Base-by-base conservation (phyloP, 1,140 invertebrate genomes). In the Vollenhovia emeryi region DNA sequence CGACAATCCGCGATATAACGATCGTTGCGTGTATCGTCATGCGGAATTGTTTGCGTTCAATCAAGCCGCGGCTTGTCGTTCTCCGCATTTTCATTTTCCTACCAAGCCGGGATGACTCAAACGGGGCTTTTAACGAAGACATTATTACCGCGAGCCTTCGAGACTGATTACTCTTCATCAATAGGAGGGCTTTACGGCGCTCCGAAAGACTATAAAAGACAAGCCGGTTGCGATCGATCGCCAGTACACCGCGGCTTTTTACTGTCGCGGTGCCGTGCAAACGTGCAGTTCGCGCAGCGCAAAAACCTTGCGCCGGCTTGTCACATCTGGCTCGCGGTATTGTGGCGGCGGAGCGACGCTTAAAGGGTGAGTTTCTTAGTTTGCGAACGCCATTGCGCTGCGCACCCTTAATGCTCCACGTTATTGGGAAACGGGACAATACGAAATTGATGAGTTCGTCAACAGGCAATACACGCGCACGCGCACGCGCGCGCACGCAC, bases 81-180 rank as follows among this genome's bases (percentile, higher is more conserved):
- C 57, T 48, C 27, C 40, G 48, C 52, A 71, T 82, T 73, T 82
- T 82, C 78, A 82, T 73, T 82, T 73, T 57, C 30, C 62, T 79
- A 11, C 15, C n/a, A n/a, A 30, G 59, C 13, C 30, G 21, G 48
- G 50, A 71, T 57, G 78, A 59, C 24, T 71, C 78, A 82, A 82
- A 15, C 78, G 78, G n/a, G 50, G 36, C 78, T 82, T 57, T 71
- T 82, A 73, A 82, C 78, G 66, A 82, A 82, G 78, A 82, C 66
- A 43, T 82, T 82, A 82, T 71, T 82, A 60, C 24, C 50, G 50
- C 66, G 50, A 45, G 66, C 78, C 78, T 82, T 82, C 50, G 30
- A 55, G 55, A 82, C 78, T 82, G 78, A 82, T 82, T 82, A 57
- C 50, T 71, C 50, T 30, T 71, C 66, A 43, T 57, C 40, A 71